phyloP scores from a whole-genome alignment of 2,113 vertebrate genomes.

The Otolemur garnettii region DNA sequence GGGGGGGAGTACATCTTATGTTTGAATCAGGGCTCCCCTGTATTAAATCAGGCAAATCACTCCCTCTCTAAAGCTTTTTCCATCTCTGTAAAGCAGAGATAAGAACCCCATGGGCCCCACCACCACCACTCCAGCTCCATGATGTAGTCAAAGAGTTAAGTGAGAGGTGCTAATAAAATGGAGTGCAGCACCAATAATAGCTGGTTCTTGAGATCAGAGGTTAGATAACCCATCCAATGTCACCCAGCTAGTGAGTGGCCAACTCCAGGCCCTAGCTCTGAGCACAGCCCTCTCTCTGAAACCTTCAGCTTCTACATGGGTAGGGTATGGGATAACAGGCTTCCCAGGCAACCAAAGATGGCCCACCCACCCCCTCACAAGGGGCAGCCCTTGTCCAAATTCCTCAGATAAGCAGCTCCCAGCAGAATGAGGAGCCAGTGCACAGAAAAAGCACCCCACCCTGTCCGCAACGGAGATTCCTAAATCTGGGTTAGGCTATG shows the following conservation, averaged over 20 bases:
- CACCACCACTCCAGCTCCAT: neutral
- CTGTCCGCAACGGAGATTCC: neutral
- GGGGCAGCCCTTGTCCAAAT: constrained; percentile 72
- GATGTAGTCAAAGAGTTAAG: constrained; percentile 23
- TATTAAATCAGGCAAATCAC: neutral
- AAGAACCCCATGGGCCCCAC: neutral
- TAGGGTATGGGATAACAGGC: neutral
- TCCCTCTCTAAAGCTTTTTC: constrained; percentile 9
- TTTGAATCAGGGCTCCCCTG: neutral
- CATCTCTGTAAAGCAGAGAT: neutral
- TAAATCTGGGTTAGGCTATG: constrained; percentile 22
- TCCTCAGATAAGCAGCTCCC: constrained; percentile 87
- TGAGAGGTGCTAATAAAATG: neutral
- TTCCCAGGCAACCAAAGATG: neutral
- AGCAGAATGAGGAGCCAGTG: constrained; percentile 62
- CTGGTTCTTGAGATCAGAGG: neutral
- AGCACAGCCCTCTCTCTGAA: neutral
- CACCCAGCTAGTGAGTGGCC: neutral
- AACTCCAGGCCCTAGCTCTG: neutral
- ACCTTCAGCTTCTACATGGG: neutral
- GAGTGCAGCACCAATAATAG: neutral
- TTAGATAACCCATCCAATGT: neutral
- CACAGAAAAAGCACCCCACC: neutral
- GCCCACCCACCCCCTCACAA: constrained; percentile 63
- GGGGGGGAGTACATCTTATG: neutral